A percentile compares a stretch with the other conserved stretches of the same genome.
Evolutionary conservation across 1,140 invertebrate species (phyloP).

Genomic region (Meloidogyne chitwoodi): DNA sequence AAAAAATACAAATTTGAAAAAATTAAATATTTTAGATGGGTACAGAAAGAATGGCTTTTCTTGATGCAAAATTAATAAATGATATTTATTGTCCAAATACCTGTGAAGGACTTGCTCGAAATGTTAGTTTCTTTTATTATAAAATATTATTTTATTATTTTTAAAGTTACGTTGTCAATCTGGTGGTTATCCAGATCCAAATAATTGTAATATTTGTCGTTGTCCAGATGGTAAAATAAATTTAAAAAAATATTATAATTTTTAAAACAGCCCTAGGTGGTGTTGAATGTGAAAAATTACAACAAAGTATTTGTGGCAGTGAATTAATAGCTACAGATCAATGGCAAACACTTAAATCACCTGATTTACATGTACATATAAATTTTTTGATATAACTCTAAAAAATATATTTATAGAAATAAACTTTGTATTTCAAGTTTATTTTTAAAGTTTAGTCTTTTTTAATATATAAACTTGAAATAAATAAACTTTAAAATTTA

Average conservation of each 20-base stretch:
- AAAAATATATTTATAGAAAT: too few species aligned
- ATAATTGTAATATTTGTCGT: conserved; percentile 51
- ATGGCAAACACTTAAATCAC: conserved; percentile 54
- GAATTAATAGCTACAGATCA: conserved; percentile 54
- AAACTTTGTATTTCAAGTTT: too few species aligned
- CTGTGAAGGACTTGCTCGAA: conserved; percentile 7
- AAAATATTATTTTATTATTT: not conserved
- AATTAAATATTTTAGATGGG: conserved; percentile 47
- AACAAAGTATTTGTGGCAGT: conserved; percentile 56
- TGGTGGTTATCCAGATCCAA: conserved; percentile 59
- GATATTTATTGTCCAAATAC: conserved; percentile 58
- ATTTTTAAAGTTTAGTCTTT: too few species aligned
- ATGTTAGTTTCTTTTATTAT: not conserved
- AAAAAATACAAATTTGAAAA: not conserved
- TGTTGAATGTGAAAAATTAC: conserved; percentile 50
- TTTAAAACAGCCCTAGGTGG: conserved; percentile 40
- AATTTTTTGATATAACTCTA: not conserved
- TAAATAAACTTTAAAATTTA: too few species aligned
- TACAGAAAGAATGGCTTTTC: conserved; percentile 60
- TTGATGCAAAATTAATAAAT: conserved; percentile 60
- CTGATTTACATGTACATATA: not conserved
- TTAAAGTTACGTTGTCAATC: conserved; percentile 43
- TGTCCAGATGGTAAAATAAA: conserved; percentile 45
- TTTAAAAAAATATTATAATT: not conserved
- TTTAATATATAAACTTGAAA: too few species aligned